Evolutionary conservation across 2,113 vertebrate species (phyloP).

Genomic region (Atherinomorus stipes): DNA sequence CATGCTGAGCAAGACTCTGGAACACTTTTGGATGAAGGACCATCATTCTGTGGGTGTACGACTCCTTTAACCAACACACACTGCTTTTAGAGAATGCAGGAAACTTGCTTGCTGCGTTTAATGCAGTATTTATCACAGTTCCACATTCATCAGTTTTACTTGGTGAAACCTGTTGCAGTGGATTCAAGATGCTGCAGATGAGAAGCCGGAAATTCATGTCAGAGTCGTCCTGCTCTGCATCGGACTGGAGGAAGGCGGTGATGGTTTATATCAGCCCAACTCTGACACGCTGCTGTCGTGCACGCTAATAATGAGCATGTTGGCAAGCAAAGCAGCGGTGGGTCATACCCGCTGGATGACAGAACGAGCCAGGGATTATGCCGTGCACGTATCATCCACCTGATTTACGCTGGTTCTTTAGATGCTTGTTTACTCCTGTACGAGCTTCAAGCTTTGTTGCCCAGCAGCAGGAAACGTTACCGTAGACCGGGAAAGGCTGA

Average conservation of each 20-base stretch:
- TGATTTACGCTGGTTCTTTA: slow-evolving; percentile 37
- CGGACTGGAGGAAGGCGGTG: not conserved
- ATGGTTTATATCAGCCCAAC: not conserved
- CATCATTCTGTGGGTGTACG: no score
- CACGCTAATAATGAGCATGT: slow-evolving; percentile 6
- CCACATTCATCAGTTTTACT: no score
- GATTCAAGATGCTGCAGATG: not conserved
- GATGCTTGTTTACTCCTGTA: slow-evolving; percentile 34
- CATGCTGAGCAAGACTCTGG: no score
- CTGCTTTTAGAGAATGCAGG: no score
- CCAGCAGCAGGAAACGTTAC: slow-evolving; percentile 12
- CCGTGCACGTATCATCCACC: slow-evolving; percentile 11
- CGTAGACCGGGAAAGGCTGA: not conserved
- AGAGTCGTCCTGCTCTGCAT: not conserved
- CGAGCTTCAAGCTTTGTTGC: not conserved
- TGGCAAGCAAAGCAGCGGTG: slow-evolving; percentile 21
- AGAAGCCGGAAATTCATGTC: slow-evolving; percentile 12
- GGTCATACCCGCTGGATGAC: slow-evolving; percentile 1
- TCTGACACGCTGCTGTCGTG: not conserved
- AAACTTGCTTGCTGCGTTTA: no score
- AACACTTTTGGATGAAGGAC: no score
- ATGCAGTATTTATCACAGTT: no score
- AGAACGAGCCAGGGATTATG: slow-evolving; percentile 14
- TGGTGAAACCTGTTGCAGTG: no score
- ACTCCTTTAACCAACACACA: no score